These are phyloP conservation scores for Pipistrellus pygmaeus DNA, from an alignment of 2,797 vertebrate genomes.

Conservation along the genomic window DNA sequence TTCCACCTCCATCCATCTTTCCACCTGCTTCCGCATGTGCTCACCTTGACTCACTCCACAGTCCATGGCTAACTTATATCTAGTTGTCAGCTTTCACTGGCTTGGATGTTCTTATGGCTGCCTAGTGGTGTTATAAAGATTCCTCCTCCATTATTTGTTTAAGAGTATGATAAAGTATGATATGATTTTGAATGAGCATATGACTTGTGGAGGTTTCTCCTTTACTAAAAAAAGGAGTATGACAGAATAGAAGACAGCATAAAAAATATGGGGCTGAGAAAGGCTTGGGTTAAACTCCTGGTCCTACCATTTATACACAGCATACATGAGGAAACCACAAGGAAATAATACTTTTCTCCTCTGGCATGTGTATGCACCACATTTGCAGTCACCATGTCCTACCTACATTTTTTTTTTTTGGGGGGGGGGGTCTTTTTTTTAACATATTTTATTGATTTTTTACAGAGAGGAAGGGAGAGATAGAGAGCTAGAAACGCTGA, in stretches of 20 bases:
- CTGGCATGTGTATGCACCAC: background rate
- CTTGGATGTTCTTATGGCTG: background rate
- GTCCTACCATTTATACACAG: background rate
- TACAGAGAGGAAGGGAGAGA: no score
- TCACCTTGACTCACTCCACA: background rate
- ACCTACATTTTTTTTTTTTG: background rate
- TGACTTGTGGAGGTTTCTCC: background rate
- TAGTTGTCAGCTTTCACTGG: background rate
- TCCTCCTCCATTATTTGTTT: background rate
- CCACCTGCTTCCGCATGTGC: background rate
- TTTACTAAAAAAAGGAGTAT: background rate
- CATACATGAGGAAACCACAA: background rate
- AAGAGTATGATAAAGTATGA: background rate
- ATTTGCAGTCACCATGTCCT: background rate
- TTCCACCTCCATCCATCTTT: background rate
- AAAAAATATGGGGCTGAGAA: background rate
- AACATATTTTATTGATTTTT: no score
- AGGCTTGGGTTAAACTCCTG: background rate
- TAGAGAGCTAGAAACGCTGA: no score
- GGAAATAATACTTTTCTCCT: background rate
- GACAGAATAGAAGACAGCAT: background rate
- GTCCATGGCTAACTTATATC: background rate
- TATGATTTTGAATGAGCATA: background rate
- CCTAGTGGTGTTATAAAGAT: background rate
- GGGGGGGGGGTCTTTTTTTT: no score